Evolutionary conservation across 2,888 invertebrate species (phyloP), one percentile per base, ranked within the genome.

Genomic region (Molorchus minor): DNA sequence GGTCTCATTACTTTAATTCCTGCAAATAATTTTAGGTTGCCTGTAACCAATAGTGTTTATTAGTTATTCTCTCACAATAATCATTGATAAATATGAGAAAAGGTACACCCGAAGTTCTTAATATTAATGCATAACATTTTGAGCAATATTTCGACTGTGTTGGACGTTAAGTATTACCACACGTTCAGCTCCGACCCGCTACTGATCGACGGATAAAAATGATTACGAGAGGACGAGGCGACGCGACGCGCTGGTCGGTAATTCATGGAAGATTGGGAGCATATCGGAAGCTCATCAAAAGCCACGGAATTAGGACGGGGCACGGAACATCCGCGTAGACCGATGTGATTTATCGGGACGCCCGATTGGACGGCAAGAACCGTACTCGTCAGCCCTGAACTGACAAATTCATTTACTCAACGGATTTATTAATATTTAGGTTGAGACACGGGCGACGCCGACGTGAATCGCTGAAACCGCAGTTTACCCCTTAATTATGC

Each of bases 211-310:
- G n/a, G n/a, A n/a, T n/a, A n/a, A 52, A 75, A 72, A 75, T 72
- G 74, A 75, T 75, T 76, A 74, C 69, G 70, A 71, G 65, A 69
- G 71, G 67, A 71, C 73, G 71, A 69, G 68, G 67, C 62, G 71
- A 71, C 68, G 72, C 21, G 49, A 38, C 16, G 38, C 49, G 49
- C 71, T 69, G 67, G 71, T 72, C 75, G 72, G 76, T 75, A 77
- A 77, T 77, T 77, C 75, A 72, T 72, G 70, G 72, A 75, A 75
- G 77, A 77, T 77, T 74, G 75, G 71, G 68, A 74, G 75, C 75
- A 77, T 74, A 78, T 77, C 76, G 77, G 74, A 75, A 77, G 76
- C 76, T 78, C 77, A 78, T 78, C 79, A 78, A 76, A 76, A 75
- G 72, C 75, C 75, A 66, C 73, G 72, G 71, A 78, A 79, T 78